phyloP scores from a whole-genome alignment of 2,797 vertebrate genomes.

The Chromis chromis region DNA sequence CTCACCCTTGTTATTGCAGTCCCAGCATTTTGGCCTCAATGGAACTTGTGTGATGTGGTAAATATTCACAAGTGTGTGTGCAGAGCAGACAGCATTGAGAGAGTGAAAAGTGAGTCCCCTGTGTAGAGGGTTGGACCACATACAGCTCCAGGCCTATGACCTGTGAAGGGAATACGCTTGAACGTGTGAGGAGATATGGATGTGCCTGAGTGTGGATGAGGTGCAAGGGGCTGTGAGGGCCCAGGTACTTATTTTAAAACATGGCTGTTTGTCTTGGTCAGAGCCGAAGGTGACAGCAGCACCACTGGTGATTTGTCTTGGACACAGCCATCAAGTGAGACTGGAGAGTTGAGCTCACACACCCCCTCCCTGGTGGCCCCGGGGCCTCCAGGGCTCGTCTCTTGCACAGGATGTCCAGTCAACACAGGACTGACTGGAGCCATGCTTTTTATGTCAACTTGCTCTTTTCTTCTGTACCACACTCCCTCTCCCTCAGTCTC shows the following conservation, averaged over 20 bases:
- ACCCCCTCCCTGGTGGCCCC: conserved; percentile 52
- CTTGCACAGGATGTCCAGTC: conserved; percentile 74
- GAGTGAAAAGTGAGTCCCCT: conserved; percentile 73
- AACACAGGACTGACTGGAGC: conserved; percentile 65
- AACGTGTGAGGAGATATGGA: conserved; percentile 69
- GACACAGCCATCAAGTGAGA: conserved; percentile 72
- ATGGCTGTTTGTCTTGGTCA: conserved; percentile 86
- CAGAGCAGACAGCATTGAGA: conserved; percentile 54
- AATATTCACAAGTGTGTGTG: conserved; percentile 62
- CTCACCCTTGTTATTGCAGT: conserved; percentile 64
- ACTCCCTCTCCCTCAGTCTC: conserved; percentile 47
- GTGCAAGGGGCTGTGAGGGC: conserved; percentile 67
- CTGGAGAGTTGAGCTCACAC: conserved; percentile 61
- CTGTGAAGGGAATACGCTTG: conserved; percentile 74
- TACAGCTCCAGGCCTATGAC: conserved; percentile 73
- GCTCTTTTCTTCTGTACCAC: conserved; percentile 42
- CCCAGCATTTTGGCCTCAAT: conserved; percentile 56
- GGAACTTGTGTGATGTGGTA: conserved; percentile 74
- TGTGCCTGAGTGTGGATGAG: conserved; percentile 65
- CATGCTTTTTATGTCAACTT: conserved; percentile 54
- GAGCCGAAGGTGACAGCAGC: conserved; percentile 79
- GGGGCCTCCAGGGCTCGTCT: conserved; percentile 56
- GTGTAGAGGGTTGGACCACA: conserved; percentile 50
- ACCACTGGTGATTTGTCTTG: conserved; percentile 86
- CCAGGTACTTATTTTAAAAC: conserved; percentile 81